phyloP scores from a whole-genome alignment of 2,888 invertebrate genomes.

The Phortica magna region DNA sequence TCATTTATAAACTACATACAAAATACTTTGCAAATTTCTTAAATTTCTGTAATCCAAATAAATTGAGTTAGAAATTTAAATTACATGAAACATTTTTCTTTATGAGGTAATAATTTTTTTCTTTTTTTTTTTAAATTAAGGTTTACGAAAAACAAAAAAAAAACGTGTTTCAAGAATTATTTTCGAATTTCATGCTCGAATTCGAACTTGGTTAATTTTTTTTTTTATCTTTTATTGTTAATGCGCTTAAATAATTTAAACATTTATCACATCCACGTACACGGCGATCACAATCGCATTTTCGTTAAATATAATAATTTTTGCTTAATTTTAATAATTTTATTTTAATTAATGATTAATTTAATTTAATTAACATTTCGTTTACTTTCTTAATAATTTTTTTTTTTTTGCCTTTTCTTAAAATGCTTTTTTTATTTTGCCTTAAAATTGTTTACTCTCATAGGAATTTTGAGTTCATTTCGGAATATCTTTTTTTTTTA shows the following conservation, averaged over 20 bases:
- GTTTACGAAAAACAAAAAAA: background rate
- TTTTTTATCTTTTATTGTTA: slow-evolving; percentile 48
- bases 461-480: slow-evolving; percentile 73
- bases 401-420: slow-evolving; percentile 47
- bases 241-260: slow-evolving; percentile 72
- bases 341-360: slow-evolving; percentile 49
- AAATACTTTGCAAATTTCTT: slow-evolving; percentile 7
- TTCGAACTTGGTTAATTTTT: slow-evolving; percentile 53
- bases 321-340: slow-evolving; percentile 46
- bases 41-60: background rate
- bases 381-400: slow-evolving; percentile 50
- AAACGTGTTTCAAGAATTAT: slow-evolving; percentile 7
- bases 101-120: background rate
- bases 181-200: slow-evolving; percentile 61
- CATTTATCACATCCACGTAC: slow-evolving; percentile 77
- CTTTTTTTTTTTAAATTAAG: background rate
- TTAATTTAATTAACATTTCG: slow-evolving; percentile 48
- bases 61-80: slow-evolving; percentile 1
- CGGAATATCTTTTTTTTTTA: slow-evolving; percentile 58
- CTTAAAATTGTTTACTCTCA: slow-evolving; percentile 37
- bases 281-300: slow-evolving; percentile 70
- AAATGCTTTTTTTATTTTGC: slow-evolving; percentile 41
- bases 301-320: slow-evolving; percentile 51
- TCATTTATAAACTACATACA: slow-evolving; percentile 19
- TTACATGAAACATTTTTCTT: background rate